Evolutionary conservation across 2,888 invertebrate genomes (phyloP), one percentile per base, ranked within the genome.

Genomic region (Acleris laterana): DNA sequence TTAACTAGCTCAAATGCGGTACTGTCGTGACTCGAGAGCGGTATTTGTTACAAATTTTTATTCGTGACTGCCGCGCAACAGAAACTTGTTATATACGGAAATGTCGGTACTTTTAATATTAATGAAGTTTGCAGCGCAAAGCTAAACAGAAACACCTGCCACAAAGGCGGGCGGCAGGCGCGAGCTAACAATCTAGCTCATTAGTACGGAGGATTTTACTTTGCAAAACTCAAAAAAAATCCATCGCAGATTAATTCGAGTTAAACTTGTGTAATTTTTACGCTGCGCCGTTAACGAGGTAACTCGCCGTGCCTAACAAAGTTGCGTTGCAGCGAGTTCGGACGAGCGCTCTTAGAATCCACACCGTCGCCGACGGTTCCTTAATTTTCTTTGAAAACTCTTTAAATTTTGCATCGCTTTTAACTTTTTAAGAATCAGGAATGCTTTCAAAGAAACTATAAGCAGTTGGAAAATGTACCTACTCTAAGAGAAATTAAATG

Each of bases 351-450:
- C 82, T 83, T 76, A 79, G 76, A 81, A 77, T 75, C 73, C 73
- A 76, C 75, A 70, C 72, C 79, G 77, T 79, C 77, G 77, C 74
- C 72, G 71, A 62, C 51, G 76, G 75, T 77, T 78, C 79, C 85
- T 87, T 89, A 88, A 90, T 88, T 89, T 90, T 86, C 85, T 85
- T 88, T 85, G 77, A 76, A 85, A 88, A 85, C 85, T 89, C 83
- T 87, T 88, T 85, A 85, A 90, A 88, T 84, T 86, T 87, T 84
- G 77, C 83, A 84, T 81, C 81, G 81, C 83, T 82, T 84, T 85
- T 80, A 85, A 86, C 80, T 84, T 49, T 82, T 84, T 74, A 76
- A 74, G 73, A 77, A 77, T 77, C 72, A 72, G 76, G 66, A 79
- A 78, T 74, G 77, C 75, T 83, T 80, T 79, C 74, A 71, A 72